A percentile compares a stretch with the other conserved stretches of the same genome.
These are phyloP conservation scores for Carterocephalus palaemon DNA, from an alignment of 2,888 invertebrate genomes.

Conservation along the genomic window DNA sequence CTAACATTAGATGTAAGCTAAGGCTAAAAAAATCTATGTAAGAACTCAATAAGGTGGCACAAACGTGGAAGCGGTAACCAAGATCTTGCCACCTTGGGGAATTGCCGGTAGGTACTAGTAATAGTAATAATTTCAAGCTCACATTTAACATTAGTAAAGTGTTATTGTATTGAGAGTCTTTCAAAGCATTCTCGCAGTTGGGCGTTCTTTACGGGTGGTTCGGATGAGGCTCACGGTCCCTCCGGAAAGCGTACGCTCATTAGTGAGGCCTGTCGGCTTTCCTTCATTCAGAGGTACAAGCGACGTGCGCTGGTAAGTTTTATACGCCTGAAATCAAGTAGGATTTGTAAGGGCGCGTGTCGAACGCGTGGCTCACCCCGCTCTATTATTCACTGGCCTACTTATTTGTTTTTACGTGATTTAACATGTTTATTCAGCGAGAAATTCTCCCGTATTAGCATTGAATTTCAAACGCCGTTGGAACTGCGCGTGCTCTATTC, in stretches of 20 bases:
- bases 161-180: too few species aligned
- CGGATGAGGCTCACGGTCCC: constrained; percentile 45
- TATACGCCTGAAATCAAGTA: constrained; percentile 42
- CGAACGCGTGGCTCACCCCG: constrained; percentile 43
- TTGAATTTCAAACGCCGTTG: constrained; percentile 17
- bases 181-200: constrained; percentile 29
- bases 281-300: constrained; percentile 34
- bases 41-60: too few species aligned
- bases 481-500: constrained; percentile 11
- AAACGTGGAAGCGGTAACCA: too few species aligned
- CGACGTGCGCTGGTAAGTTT: constrained; percentile 35
- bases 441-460: constrained; percentile 23
- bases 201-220: constrained; percentile 41
- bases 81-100: too few species aligned
- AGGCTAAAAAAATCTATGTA: too few species aligned
- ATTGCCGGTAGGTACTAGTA: too few species aligned
- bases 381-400: constrained; percentile 44
- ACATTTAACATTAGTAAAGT: constrained; percentile 1
- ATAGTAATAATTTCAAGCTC: too few species aligned
- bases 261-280: constrained; percentile 61
- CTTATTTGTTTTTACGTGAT: constrained; percentile 75
- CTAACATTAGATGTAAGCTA: too few species aligned
- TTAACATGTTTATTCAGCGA: constrained; percentile 59
- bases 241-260: constrained; percentile 56
- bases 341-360: constrained; percentile 47